Base-by-base conservation (phyloP, 1,140 invertebrate genomes). In the Stegodyphus mimosarum region DNA sequence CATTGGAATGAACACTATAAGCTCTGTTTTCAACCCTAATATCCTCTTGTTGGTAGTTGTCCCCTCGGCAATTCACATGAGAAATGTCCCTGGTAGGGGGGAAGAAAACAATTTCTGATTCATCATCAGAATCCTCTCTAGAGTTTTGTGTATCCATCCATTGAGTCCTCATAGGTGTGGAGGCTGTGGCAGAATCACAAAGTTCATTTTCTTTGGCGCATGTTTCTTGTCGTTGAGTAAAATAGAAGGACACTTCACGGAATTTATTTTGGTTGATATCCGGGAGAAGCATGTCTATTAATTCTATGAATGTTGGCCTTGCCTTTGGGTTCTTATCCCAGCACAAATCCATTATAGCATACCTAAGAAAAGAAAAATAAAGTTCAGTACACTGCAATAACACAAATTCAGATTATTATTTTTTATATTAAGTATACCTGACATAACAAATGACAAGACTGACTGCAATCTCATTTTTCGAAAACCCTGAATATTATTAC, bases 261-360 rank as follows among this genome's bases (percentile, higher is more conserved):
- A 90, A 87, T 55, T 78, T 75, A 17, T 67, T 86, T 88, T 89
- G 83, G 50, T 87, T 70, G 7, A 88, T 81, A 55, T 89, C 84
- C 13, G 87, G 75, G 13, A 89, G 72, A 48, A 90, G 76, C 48
- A 87, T 88, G 73, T 90, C 89, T 69, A 95, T 94, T 10, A 97
- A 93, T 74, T 95, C 94, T 76, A 96, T 92, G 91, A 99, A 99
- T 78, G 94, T 94, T 17, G 97, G 97, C 73, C 97, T 91, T 49
- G 91, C 91, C 49, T 92, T 91, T 7, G 95, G 92, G 88, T 95
- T 94, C 89, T 95, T 94, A 88, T 93, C 93, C 97, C 97, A 99
- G 89, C 96, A 98, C 66, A 92, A 91, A 80, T 94, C 92, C 98
- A 99, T 99, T 53, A 99, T 90, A 74, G 94, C 91, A 90, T 96